phyloP scores from a whole-genome alignment of 53 echinoderm and acorn worm species.

The Holothuria leucospilota region DNA sequence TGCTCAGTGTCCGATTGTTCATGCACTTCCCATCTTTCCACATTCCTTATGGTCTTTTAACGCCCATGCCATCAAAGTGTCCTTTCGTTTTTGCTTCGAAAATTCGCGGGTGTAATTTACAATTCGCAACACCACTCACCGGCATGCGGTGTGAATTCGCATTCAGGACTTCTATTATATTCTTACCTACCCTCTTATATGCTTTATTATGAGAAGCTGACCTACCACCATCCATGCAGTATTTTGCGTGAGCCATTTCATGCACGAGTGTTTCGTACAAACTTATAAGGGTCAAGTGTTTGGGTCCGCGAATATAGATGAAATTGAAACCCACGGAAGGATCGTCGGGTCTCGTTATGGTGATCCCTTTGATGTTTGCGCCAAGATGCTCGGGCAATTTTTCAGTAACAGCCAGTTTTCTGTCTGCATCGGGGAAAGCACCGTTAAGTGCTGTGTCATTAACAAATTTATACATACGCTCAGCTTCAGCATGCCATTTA shows the following conservation, averaged over 20 bases:
- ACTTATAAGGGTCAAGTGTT: not conserved
- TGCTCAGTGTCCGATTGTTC: too few species aligned
- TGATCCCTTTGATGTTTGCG: not conserved
- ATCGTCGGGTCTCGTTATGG: not conserved
- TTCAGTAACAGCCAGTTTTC: not conserved
- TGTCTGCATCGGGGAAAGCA: not conserved
- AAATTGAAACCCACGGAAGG: not conserved
- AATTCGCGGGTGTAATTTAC: too few species aligned
- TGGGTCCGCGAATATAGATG: not conserved
- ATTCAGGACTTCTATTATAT: too few species aligned
- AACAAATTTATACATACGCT: constrained; percentile 10
- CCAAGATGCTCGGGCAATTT: not conserved
- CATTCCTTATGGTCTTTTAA: too few species aligned
- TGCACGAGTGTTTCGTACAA: constrained; percentile 28
- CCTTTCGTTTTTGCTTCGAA: too few species aligned
- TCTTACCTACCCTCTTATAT: too few species aligned
- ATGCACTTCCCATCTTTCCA: too few species aligned
- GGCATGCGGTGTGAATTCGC: too few species aligned
- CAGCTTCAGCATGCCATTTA: constrained; percentile 17
- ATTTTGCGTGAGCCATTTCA: constrained; percentile 36
- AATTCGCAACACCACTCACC: too few species aligned
- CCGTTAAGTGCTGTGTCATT: not conserved
- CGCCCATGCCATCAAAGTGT: too few species aligned
- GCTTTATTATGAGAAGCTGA: too few species aligned
- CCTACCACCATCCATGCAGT: too few species aligned